Evolutionary conservation across 2,888 invertebrate genomes (phyloP).

Genomic region (Leptopilina drosophilae): DNA sequence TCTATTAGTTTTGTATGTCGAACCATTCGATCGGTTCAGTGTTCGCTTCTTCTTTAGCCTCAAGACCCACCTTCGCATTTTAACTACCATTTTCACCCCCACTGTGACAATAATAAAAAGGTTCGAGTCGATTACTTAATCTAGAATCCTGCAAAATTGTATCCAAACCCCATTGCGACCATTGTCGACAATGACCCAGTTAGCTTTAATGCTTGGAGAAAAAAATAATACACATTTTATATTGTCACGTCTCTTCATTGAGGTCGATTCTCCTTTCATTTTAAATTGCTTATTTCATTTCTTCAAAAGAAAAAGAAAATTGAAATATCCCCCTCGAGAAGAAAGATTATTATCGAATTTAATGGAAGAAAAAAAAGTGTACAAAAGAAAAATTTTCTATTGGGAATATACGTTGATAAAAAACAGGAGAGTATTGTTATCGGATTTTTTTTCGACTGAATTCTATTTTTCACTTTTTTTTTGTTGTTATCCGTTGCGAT

Average conservation of each 20-base stretch:
- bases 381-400: background rate
- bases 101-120: slow-evolving; percentile 20
- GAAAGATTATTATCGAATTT: background rate
- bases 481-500: slow-evolving; percentile 8
- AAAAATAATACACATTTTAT: background rate
- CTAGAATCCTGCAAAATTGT: slow-evolving; percentile 28
- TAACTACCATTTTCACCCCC: background rate
- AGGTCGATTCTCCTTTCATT: too few species aligned
- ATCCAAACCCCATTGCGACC: background rate
- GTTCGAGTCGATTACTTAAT: slow-evolving; percentile 33
- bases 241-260: too few species aligned
- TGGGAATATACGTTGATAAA: background rate
- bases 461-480: background rate
- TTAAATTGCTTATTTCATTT: too few species aligned
- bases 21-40: slow-evolving; percentile 37
- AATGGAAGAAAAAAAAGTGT: background rate
- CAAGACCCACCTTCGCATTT: background rate
- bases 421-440: background rate
- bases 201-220: background rate
- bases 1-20: slow-evolving; percentile 63
- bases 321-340: too few species aligned
- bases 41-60: background rate
- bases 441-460: background rate
- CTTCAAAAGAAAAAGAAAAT: too few species aligned
- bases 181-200: slow-evolving; percentile 25